A percentile compares a stretch with the other conserved stretches of the same genome.
phyloP scores from a whole-genome alignment of 1,140 invertebrate genomes.

The Pseudomyrmex gracilis region DNA sequence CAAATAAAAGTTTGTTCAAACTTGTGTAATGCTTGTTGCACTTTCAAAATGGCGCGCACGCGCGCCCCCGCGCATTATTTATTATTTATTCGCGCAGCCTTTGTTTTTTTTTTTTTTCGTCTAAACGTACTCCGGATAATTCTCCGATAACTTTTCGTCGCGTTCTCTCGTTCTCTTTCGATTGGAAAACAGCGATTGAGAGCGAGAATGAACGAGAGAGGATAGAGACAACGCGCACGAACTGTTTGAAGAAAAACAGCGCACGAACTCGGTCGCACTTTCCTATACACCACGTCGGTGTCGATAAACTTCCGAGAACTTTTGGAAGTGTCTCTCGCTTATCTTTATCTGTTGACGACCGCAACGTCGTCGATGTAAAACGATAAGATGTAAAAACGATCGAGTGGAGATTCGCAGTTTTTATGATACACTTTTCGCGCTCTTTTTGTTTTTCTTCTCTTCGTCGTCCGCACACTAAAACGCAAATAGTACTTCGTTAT shows the following conservation, averaged over 20 bases:
- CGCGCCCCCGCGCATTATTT: neutral
- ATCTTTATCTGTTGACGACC: no score
- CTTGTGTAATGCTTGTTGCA: neutral
- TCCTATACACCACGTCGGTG: neutral
- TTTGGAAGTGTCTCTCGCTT: no score
- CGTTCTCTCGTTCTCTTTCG: neutral
- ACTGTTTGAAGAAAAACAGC: neutral
- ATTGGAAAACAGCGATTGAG: neutral
- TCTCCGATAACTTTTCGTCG: neutral
- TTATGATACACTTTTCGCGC: no score
- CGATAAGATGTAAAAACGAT: no score
- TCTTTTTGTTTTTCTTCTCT: no score
- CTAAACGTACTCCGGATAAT: neutral
- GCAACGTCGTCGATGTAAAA: no score
- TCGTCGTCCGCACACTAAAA: no score
- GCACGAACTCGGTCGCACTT: neutral
- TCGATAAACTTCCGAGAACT: no score
- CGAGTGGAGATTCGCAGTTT: no score
- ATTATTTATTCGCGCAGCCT: constrained; percentile 9
- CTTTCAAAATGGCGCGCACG: constrained; percentile 16
- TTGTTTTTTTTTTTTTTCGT: neutral
- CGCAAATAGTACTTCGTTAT: no score
- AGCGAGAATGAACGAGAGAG: neutral
- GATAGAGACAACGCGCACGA: no score
- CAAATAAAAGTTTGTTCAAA: neutral